These are phyloP conservation scores for Apotomis betuletana DNA, from an alignment of 2,888 invertebrate genomes.

Conservation along the genomic window DNA sequence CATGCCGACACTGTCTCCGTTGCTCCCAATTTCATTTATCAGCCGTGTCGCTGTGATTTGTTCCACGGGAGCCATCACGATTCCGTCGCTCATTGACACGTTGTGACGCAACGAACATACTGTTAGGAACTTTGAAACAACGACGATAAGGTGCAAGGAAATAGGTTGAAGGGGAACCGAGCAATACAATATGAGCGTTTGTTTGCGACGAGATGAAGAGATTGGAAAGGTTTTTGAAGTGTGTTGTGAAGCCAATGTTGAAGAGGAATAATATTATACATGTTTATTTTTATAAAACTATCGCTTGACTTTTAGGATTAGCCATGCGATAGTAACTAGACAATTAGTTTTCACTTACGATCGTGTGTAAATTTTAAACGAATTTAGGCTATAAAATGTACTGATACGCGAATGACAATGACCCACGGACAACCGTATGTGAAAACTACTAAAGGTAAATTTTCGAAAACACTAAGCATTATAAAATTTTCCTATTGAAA, in stretches of 20 bases:
- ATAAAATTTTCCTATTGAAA: no score
- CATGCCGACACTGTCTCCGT: slow-evolving; percentile 46
- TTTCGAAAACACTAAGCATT: no score
- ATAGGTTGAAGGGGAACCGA: background rate
- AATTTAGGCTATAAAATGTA: no score
- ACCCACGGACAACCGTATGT: no score
- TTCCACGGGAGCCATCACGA: slow-evolving; percentile 28
- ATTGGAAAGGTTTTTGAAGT: slow-evolving; percentile 24
- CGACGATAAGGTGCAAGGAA: background rate
- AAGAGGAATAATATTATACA: background rate
- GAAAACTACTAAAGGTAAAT: no score
- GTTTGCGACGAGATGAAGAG: slow-evolving; percentile 25
- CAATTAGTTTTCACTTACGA: no score
- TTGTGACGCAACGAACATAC: slow-evolving; percentile 37
- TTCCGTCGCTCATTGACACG: slow-evolving; percentile 37
- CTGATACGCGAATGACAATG: no score
- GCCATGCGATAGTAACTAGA: no score
- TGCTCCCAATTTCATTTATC: slow-evolving; percentile 54
- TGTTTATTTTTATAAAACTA: no score
- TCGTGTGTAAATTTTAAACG: no score
- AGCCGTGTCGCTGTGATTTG: slow-evolving; percentile 43
- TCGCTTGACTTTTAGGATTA: no score
- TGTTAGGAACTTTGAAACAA: background rate
- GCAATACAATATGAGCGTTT: slow-evolving; percentile 26
- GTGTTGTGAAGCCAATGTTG: background rate